These are phyloP conservation scores for Notocelia uddmanniana DNA, from an alignment of 2,888 invertebrate genomes.

Conservation along the genomic window DNA sequence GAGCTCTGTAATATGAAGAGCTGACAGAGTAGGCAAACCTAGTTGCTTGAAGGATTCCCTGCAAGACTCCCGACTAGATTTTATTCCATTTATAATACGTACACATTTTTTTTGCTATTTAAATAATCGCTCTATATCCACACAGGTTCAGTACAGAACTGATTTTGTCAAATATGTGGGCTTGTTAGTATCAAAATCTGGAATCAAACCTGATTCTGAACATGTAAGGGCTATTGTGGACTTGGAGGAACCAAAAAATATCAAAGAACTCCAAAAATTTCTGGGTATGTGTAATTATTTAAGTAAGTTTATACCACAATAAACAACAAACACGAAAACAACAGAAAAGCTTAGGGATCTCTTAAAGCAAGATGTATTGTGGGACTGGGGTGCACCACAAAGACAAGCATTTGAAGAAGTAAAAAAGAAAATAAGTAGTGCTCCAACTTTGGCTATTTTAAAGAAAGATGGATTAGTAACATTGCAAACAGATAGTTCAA, in stretches of 20 bases:
- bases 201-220: constrained; percentile 41
- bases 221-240: constrained; percentile 32
- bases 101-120: too few species aligned
- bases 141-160: too few species aligned
- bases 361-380: too few species aligned
- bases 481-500: constrained; percentile 46
- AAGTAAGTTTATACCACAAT: constrained; percentile 50
- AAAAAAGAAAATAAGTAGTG: constrained; percentile 2
- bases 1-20: too few species aligned
- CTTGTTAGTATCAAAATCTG: constrained; percentile 47
- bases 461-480: constrained; percentile 5
- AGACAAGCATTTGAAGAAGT: constrained; percentile 7
- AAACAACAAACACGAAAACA: too few species aligned
- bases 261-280: constrained; percentile 49
- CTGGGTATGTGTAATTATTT: constrained; percentile 55
- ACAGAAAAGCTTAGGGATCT: too few species aligned
- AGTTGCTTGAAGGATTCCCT: too few species aligned
- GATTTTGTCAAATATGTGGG: too few species aligned
- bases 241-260: constrained; percentile 7
- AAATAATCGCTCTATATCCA: too few species aligned
- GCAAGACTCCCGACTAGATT: too few species aligned
- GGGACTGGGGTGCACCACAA: constrained; percentile 27
- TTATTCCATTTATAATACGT: too few species aligned
- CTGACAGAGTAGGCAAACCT: too few species aligned
- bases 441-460: constrained; percentile 27